Conservation (phyloP, 2,888 invertebrate genomes). For the Dynastes hyllus region DNA sequence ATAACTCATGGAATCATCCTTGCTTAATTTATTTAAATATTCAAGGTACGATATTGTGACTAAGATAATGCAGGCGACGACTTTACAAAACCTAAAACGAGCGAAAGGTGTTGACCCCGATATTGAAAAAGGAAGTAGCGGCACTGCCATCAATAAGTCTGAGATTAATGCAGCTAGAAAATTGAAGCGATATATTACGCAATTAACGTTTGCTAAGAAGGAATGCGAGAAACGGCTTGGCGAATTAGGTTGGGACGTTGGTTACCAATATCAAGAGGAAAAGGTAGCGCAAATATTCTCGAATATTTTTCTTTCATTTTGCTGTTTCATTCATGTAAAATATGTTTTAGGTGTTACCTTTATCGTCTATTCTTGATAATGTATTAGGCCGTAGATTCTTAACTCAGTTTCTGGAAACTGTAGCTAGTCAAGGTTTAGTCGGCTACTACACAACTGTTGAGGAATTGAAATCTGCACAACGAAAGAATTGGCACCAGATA, state of each 20-base stretch:
- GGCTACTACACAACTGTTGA: constrained; percentile 92
- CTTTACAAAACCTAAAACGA: constrained; percentile 90
- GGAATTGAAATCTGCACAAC: constrained; percentile 84
- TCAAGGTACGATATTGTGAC: constrained; percentile 88
- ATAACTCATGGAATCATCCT: background rate
- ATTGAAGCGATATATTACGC: constrained; percentile 87
- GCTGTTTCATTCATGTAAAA: background rate
- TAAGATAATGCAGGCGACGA: constrained; percentile 95
- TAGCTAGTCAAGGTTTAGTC: constrained; percentile 88
- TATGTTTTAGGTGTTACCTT: constrained; percentile 77
- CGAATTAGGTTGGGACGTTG: constrained; percentile 85
- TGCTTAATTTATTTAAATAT: constrained; percentile 48
- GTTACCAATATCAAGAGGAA: constrained; percentile 69
- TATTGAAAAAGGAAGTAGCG: constrained; percentile 72
- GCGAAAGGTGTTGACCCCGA: constrained; percentile 86
- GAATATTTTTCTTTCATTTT: background rate
- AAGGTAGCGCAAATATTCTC: constrained; percentile 43
- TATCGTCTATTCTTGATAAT: constrained; percentile 84
- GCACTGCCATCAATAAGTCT: constrained; percentile 79
- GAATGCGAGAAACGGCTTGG: constrained; percentile 86
- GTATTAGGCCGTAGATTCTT: constrained; percentile 87
- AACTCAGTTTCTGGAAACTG: constrained; percentile 86
- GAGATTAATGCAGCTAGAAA: constrained; percentile 88
- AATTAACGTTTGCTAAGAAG: constrained; percentile 85
- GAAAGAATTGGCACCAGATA: constrained; percentile 87